These are phyloP conservation scores for Ambastaia sidthimunki DNA, from an alignment of 2,797 vertebrate species.

Conservation along the genomic window DNA sequence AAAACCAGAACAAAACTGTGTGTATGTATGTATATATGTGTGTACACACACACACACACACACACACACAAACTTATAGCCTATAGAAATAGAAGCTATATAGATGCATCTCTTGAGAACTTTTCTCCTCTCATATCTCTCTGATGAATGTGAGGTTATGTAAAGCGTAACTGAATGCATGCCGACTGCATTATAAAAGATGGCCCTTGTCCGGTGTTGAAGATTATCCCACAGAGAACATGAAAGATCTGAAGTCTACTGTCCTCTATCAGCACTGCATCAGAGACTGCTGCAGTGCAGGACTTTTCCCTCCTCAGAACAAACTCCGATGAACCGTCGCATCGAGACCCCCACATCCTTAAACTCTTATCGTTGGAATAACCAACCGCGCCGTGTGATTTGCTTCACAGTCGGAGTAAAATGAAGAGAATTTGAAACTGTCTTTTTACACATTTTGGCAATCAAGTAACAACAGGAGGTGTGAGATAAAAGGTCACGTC, in stretches of 20 bases:
- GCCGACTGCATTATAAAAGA: slow-evolving; percentile 29
- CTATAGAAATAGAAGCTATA: background rate
- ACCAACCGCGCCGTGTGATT: slow-evolving; percentile 43
- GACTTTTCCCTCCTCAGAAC: slow-evolving; percentile 19
- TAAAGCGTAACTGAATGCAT: slow-evolving; percentile 17
- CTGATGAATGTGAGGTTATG: slow-evolving; percentile 26
- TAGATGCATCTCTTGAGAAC: background rate
- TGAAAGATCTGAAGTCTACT: slow-evolving; percentile 26
- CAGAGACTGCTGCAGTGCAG: slow-evolving; percentile 17
- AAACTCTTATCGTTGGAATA: slow-evolving; percentile 54
- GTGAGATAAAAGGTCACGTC: slow-evolving; percentile 47
- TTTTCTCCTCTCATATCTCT: slow-evolving; percentile 11
- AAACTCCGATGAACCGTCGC: slow-evolving; percentile 23
- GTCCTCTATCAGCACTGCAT: slow-evolving; percentile 26
- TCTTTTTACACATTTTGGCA: slow-evolving; percentile 30
- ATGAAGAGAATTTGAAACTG: slow-evolving; percentile 40
- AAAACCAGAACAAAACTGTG: background rate
- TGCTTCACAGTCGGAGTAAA: slow-evolving; percentile 36
- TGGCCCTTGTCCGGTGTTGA: slow-evolving; percentile 17
- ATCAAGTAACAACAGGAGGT: slow-evolving; percentile 50
- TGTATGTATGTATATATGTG: background rate
- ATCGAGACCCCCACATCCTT: slow-evolving; percentile 19
- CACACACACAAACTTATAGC: background rate
- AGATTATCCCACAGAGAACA: slow-evolving; percentile 28
- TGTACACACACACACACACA: too few species aligned